Conservation (phyloP, 1,140 invertebrate species). For the Panulirus ornatus region DNA sequence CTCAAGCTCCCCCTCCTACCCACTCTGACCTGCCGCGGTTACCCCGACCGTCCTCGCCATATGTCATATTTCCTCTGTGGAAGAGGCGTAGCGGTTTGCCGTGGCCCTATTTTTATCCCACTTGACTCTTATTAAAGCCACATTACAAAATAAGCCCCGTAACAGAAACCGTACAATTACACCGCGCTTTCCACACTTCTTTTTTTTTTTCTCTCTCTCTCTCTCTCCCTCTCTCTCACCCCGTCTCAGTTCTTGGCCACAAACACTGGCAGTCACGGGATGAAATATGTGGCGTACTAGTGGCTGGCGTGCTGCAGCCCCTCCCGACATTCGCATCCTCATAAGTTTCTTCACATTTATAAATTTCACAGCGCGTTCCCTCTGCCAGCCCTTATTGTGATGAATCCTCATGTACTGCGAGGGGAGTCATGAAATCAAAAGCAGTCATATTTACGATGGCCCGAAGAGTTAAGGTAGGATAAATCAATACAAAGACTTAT, state of each 20-base stretch:
- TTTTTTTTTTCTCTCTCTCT: not conserved
- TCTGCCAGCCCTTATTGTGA: conserved; percentile 15
- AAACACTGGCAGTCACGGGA: conserved; percentile 10
- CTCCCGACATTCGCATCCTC: not conserved
- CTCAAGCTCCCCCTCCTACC: conserved; percentile 6
- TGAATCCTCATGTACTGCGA: conserved; percentile 32
- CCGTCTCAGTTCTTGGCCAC: not conserved
- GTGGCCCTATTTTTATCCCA: not conserved
- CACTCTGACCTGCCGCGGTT: conserved; percentile 53
- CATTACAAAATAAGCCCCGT: conserved; percentile 33
- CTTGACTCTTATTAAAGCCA: conserved; percentile 26
- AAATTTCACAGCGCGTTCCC: conserved; percentile 42
- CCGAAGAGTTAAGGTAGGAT: not conserved
- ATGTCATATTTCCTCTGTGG: conserved; percentile 55
- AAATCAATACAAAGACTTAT: not conserved
- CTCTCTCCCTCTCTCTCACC: conserved; percentile 19
- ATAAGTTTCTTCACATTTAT: conserved; percentile 42
- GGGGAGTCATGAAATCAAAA: not conserved
- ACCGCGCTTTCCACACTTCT: not conserved
- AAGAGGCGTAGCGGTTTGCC: not conserved
- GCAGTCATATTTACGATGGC: not conserved
- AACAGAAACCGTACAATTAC: conserved; percentile 45
- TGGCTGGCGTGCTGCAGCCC: conserved; percentile 15
- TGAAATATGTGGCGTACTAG: conserved; percentile 36
- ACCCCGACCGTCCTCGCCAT: conserved; percentile 15